These are phyloP conservation scores for Parochlus steinenii DNA, from an alignment of 2,888 invertebrate species.

Conservation along the genomic window DNA sequence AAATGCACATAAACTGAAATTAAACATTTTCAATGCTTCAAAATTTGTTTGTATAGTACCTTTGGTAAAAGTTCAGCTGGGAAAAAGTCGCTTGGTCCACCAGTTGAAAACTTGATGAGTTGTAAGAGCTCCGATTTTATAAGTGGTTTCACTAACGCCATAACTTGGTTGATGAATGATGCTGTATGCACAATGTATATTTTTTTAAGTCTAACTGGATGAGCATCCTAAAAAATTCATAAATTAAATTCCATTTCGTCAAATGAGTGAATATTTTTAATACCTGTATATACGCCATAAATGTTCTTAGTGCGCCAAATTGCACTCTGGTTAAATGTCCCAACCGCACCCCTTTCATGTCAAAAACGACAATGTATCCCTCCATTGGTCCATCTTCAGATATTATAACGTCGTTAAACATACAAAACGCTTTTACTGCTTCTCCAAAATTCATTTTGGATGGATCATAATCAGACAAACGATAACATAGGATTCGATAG, in stretches of 20 bases:
- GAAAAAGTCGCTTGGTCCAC: conserved; percentile 29
- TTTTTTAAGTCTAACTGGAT: conserved; percentile 45
- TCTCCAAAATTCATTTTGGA: conserved; percentile 46
- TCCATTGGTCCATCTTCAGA: conserved; percentile 40
- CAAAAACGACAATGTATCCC: conserved; percentile 46
- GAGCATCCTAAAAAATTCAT: conserved; percentile 38
- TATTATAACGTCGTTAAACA: conserved; percentile 47
- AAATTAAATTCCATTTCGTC: conserved; percentile 4
- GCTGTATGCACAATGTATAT: conserved; percentile 49
- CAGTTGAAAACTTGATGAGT: conserved; percentile 39
- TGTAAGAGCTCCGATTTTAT: conserved; percentile 43
- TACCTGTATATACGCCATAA: conserved; percentile 51
- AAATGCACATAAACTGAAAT: too few relatives aligned
- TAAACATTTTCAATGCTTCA: too few relatives aligned
- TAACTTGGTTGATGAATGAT: conserved; percentile 48
- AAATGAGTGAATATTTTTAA: conserved; percentile 14
- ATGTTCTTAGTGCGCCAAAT: conserved; percentile 41
- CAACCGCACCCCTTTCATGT: conserved; percentile 48
- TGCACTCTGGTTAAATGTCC: conserved; percentile 47
- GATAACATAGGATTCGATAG: conserved; percentile 41
- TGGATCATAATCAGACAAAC: conserved; percentile 41
- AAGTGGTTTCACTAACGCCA: conserved; percentile 46
- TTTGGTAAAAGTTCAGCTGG: conserved; percentile 16
- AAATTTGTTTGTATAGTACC: too few relatives aligned
- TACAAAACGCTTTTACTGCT: conserved; percentile 44